Evolutionary conservation across 2,113 vertebrate species (phyloP), one percentile per base, ranked within the genome.

Genomic region (Cyanistes caeruleus): DNA sequence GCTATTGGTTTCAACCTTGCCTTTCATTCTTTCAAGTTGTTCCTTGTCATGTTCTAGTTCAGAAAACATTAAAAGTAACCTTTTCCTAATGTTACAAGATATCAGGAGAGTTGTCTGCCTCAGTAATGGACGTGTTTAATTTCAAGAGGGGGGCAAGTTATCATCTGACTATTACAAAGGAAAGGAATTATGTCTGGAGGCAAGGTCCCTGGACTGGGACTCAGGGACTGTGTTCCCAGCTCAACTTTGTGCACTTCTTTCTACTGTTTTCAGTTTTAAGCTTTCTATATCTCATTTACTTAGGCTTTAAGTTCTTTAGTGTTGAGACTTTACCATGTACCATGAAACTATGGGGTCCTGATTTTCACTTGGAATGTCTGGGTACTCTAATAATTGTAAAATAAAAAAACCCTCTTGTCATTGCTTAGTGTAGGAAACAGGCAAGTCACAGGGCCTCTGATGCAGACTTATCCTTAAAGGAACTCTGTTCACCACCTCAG

Each of bases 21-120:
- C 55, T 87, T 89, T 95, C 69, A 59, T 91, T 87, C 51, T 91
- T 87, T 51, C 55, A 48, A 52, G 79, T 68, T 90, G 92, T 49
- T 90, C 52, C 72, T 84, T 90, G 85, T 91, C 88, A 80, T 77
- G 79, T 86, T 88, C 30, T 60, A 84, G 73, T 77, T 88, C 90
- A 70, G 67, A 75, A 91, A 96, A 96, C 87, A 84, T 89, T 81
- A 90, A 86, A 93, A 95, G 25, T 93, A 92, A 96, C 93, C 75
- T 92, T 92, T 96, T 87, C 76, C 56, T 94, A 94, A 88, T 72
- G 83, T 84, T 93, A 81, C 63, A 90, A 86, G 82, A 28, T 90
- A 92, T 10, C 91, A 93, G 64, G 82, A 96, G 87, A 86, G 63
- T 81, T 96, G 85, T 85, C 74, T 90, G 83, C 67, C 43, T 55